Base-by-base conservation (phyloP, 2,888 invertebrate species). In the Philopedon plagiatum region DNA sequence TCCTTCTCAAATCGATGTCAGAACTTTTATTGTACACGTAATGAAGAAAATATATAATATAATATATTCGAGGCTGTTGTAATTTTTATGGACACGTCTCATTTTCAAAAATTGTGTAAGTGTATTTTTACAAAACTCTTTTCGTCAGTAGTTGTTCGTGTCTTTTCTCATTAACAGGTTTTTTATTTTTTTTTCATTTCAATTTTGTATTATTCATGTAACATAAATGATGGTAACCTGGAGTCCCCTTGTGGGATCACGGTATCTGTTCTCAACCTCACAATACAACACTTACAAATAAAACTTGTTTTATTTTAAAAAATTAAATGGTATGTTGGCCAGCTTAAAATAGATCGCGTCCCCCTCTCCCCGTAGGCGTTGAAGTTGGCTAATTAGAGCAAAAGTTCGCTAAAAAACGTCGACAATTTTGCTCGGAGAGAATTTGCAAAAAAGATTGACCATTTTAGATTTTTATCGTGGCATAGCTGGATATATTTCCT, bases 111-210 rank as follows among this genome's bases (percentile, higher is more conserved):
- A 78, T 79, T 81, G 81, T 83, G 82, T 84, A 82, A 82, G 81
- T 83, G 83, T 83, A 83, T 83, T 83, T 84, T 83, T 83, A 83
- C 82, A 81, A 80, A n/a, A n/a, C 80, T 83, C 81, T 82, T 58
- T 82, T 83, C 82, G 83, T 84, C 83, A 80, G 83, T 84, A 84
- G 83, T 84, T 83, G 83, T 83, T 82, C 82, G 84, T 84, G 82
- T 83, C 78, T 80, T 79, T 82, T 81, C 81, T 81, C 81, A 81
- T 83, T 82, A 65, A 65, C 68, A 11, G 78, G 77, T 61, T 75
- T 81, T 81, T 81, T n/a, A n/a, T n/a, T n/a, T 77, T 77, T 80
- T 80, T 79, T 80, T 78, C 18, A 49, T 80, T 80, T 78, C 76
- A 78, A 79, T 79, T 81, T 56, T 41, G 81, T 81, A 82, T 80